Percentiles rank a stretch among this genome's conserved stretches.
These are phyloP conservation scores for Mustela lutreola DNA, from an alignment of 2,113 vertebrate species.

Conservation along the genomic window DNA sequence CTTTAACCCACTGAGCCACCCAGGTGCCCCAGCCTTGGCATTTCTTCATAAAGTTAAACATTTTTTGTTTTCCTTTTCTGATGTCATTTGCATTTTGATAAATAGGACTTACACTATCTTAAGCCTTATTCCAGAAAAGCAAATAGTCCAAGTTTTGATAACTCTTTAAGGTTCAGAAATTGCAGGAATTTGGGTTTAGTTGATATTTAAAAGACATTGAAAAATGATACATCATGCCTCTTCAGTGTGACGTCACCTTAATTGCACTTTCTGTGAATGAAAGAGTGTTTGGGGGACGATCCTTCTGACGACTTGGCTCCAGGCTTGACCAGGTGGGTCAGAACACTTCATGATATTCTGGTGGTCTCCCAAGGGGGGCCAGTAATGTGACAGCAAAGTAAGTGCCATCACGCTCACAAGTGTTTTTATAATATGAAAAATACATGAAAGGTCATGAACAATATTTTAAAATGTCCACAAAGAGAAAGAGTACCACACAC, in stretches of 20 bases:
- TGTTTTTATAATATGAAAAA: conserved; percentile 8
- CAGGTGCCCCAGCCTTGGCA: not conserved
- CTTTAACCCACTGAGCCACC: no score
- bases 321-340: not conserved
- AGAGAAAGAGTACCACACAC: not conserved
- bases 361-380: not conserved
- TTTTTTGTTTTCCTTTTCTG: not conserved
- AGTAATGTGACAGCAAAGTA: not conserved
- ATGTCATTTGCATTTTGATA: conserved; percentile 54
- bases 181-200: not conserved
- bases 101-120: conserved; percentile 31
- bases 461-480: not conserved
- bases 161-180: not conserved
- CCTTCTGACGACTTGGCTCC: not conserved
- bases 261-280: not conserved
- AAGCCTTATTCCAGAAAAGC: conserved; percentile 36
- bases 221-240: not conserved
- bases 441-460: not conserved
- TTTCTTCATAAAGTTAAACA: conserved; percentile 45
- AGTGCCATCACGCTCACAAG: not conserved
- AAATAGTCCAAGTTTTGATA: not conserved
- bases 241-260: not conserved
- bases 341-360: not conserved
- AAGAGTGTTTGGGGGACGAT: not conserved
- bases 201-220: not conserved